phyloP scores from a whole-genome alignment of 2,113 vertebrate genomes.

The Formicarius rufipectus region DNA sequence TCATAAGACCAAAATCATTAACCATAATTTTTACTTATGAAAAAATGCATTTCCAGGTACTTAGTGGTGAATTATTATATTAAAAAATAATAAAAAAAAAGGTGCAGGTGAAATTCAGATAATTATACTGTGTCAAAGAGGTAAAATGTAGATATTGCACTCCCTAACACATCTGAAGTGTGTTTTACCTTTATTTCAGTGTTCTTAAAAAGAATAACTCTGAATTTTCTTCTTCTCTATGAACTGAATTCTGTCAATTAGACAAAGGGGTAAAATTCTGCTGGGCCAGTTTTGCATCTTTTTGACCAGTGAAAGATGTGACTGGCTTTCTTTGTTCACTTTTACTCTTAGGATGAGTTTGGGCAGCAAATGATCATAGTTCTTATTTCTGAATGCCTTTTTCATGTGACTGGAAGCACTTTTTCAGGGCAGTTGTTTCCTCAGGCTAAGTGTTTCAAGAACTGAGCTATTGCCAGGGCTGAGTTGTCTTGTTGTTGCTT shows the following conservation, averaged over 20 bases:
- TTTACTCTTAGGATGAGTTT: not conserved
- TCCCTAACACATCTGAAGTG: no score
- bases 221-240: no score
- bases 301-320: not conserved
- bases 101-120: no score
- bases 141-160: no score
- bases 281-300: not conserved
- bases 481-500: not conserved
- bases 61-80: no score
- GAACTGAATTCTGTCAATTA: not conserved
- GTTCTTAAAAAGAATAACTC: no score
- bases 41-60: no score
- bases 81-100: no score
- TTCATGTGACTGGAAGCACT: not conserved
- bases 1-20: no score
- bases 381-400: not conserved
- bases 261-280: not conserved
- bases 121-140: no score
- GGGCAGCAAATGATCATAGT: not conserved
- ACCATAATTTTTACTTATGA: no score
- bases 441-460: not conserved
- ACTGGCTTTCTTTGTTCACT: not conserved
- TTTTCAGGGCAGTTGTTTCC: not conserved
- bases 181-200: no score
- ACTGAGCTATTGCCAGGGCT: not conserved